Percentiles rank a stretch among this genome's conserved stretches.
These are phyloP conservation scores for Mormyrops boulengeri DNA, from an alignment of 2,797 vertebrate genomes.

Conservation along the genomic window DNA sequence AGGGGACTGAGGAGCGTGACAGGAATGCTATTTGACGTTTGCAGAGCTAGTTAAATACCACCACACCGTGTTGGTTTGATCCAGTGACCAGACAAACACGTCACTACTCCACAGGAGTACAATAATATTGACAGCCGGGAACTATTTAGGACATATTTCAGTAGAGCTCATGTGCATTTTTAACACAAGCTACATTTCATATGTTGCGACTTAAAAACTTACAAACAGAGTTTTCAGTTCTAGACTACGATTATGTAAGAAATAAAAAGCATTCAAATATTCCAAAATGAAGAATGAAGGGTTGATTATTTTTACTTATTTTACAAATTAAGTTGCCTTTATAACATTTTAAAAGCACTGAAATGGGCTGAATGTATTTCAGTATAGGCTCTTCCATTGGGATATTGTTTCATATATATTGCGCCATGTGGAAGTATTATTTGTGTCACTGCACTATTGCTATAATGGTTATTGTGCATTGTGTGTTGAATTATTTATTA, in stretches of 20 bases:
- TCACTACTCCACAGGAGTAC: background rate
- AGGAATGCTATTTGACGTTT: slow-evolving; percentile 34
- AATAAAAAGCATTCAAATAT: background rate
- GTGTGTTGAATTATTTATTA: background rate
- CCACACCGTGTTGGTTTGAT: slow-evolving; percentile 21
- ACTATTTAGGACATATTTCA: background rate
- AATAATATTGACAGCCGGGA: background rate
- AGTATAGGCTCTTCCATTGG: background rate
- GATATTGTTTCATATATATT: background rate
- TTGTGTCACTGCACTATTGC: background rate
- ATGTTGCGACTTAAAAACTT: background rate
- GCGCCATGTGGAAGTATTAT: background rate
- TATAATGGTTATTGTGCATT: background rate
- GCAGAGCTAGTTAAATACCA: slow-evolving; percentile 28
- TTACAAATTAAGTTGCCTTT: background rate
- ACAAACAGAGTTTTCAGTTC: background rate
- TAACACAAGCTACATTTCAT: background rate
- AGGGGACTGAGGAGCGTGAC: slow-evolving; percentile 33
- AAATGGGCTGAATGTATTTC: background rate
- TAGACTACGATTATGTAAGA: background rate
- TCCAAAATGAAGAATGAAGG: background rate
- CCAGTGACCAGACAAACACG: slow-evolving; percentile 22
- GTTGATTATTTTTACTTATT: background rate
- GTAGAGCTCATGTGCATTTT: background rate
- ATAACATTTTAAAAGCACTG: background rate